phyloP scores from a whole-genome alignment of 1,140 invertebrate genomes.

The Drosophila rhopaloa region DNA sequence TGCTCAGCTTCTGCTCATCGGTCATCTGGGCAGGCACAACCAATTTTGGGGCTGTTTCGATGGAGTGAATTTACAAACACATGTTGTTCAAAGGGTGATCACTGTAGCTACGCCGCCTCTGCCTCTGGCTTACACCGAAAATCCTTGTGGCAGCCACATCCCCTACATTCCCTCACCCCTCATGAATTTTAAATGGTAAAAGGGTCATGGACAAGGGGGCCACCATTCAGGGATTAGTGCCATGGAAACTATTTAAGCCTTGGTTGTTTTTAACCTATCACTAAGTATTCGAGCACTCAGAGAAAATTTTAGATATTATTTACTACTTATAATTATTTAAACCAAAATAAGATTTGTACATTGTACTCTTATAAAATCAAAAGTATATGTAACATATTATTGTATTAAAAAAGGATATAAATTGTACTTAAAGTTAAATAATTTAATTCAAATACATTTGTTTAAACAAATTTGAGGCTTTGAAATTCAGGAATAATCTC shows the following conservation, averaged over 20 bases:
- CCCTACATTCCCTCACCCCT: neutral
- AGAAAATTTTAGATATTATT: neutral
- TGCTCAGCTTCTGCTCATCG: slow-evolving; percentile 68
- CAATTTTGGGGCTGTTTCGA: slow-evolving; percentile 28
- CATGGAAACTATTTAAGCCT: slow-evolving; percentile 23
- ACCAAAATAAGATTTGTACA: no score
- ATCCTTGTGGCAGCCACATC: slow-evolving; percentile 10
- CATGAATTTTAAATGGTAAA: slow-evolving; percentile 19
- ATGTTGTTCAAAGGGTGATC: slow-evolving; percentile 14
- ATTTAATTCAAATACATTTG: no score
- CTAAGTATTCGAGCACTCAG: slow-evolving; percentile 2
- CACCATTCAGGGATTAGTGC: slow-evolving; percentile 6
- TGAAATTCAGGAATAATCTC: no score
- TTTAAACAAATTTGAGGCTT: no score
- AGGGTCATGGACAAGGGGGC: slow-evolving; percentile 3
- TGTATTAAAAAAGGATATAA: no score
- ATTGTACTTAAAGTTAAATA: no score
- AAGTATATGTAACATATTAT: no score
- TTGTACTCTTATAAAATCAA: no score
- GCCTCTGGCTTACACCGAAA: neutral
- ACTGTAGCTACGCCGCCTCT: slow-evolving; percentile 22
- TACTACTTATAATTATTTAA: no score
- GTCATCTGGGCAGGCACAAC: slow-evolving; percentile 57
- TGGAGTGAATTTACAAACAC: slow-evolving; percentile 23
- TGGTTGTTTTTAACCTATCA: slow-evolving; percentile 17